Base-by-base conservation (phyloP, 2,113 vertebrate species). In the Anguilla japonica region DNA sequence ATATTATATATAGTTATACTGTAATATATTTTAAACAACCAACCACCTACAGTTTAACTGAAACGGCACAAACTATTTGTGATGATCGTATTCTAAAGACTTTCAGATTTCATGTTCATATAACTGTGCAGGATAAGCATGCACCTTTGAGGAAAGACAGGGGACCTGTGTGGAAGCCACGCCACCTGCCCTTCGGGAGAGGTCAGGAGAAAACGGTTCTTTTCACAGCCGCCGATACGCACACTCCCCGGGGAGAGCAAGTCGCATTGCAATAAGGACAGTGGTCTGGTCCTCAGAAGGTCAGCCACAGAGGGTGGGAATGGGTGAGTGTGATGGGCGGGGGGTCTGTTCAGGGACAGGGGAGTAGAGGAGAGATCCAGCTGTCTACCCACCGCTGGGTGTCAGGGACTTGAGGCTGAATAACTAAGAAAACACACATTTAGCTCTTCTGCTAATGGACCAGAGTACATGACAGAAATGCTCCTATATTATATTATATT, bases 181-280 rank as follows among this genome's bases (percentile, higher is more conserved):
- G 90, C 85, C 89, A 88, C 87, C 84, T 92, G 94, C 89, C 94
- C 94, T 95, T 95, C 91, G 91, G 3, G 60, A 92, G 91, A 92
- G 90, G 93, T 91, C 89, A 90, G 85, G 41, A 79, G 80, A 87
- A 90, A 92, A 88, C 89, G 87, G 89, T 91, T 91, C 88, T 89
- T 85, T 87, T 86, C 82, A 90, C 87, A 53, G n/a, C 86, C 81
- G 89, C 88, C 90, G 93, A 93, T 93, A 92, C 92, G 88, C 89
- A 89, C 86, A 81, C 87, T 91, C 94, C 91, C 94, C 86, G 39
- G 95, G 93, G 94, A 95, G 89, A 88, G n/a, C 34, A 18, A 14
- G 40, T 29, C 15, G 79, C 90, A 91, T 86, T 85, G 86, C 86
- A 89, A 84, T 88, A 87, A 78, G 60, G 90, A 90, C 88, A 79